Base-by-base conservation (phyloP, 1,140 invertebrate species). In the Hylaeus anthracinus region DNA sequence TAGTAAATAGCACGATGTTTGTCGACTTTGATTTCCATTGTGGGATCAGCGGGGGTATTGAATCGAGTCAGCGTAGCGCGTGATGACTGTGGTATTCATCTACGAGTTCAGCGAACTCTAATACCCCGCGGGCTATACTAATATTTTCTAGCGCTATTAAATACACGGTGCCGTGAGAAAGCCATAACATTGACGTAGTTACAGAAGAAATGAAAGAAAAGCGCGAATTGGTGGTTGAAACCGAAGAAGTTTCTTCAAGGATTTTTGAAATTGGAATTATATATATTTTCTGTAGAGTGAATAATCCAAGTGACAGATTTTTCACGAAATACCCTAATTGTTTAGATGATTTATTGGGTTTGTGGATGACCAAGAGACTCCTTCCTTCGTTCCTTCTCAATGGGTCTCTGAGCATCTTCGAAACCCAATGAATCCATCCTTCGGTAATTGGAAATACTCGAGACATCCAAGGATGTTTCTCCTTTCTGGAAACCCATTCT, bases 391-490 rank as follows among this genome's bases (percentile, higher is more conserved):
- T 55, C 45, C 37, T 61, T 14, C 51, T 41, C 63, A 26, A 15
- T 56, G 45, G 48, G 73, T 65, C 63, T 65, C 77, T 53, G 41
- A 8, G 53, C 72, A 55, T 78, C 84, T 86, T 77, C 26, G 65
- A 79, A 83, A 86, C 56, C 65, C 85, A 71, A 86, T 86, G 86
- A 86, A 86, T 80, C 72, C 72, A 56, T 72, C 58, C 75, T 53
- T 39, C 51, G 41, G 71, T 79, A 86, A 79, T 64, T 72, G 83
- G 79, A 82, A 85, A 75, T 65, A 65, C 69, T 67, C 72, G 45
- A 76, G 56, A 69, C 48, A 51, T 53, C 15, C 48, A 55, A 83
- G 71, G 37, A 26, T 26, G 26, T 26, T 26, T 26, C 26, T 26
- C 26, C 41, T 56, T 79, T 72, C 60, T 70, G 43, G 58, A 86